Base-by-base conservation (phyloP, 1,140 invertebrate species). In the Marisa cornuarietis region DNA sequence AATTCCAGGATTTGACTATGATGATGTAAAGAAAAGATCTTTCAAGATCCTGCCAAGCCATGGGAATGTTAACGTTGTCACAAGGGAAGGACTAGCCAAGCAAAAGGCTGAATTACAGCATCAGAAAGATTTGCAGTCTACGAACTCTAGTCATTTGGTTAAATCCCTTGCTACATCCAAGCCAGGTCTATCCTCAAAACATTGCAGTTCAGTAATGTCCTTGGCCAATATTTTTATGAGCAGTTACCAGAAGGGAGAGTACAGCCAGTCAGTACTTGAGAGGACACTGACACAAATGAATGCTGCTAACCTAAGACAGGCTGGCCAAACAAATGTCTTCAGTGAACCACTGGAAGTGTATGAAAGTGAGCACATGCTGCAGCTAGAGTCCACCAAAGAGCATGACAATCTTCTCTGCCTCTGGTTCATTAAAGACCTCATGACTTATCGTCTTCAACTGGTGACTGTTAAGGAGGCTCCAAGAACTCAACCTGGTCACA, bases 1-100 rank as follows among this genome's bases (percentile, higher is more conserved):
- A 71, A 83, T 88, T 78, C 86, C 87, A 81, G 87, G 87, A 31
- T 88, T 87, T 76, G 86, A 88, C 77, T 88, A 87, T 83, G 87
- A 88, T 63, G 71, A 51, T 51, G 83, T 84, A 79, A 84, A 87
- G 79, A 85, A 85, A 68, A 84, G 83, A 66, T 86, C 87, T 81
- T 88, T 87, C 80, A 83, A 83, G 71, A 88, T 88, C 24, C 79
- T 85, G 20, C 83, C 86, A 0, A 83, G 77, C 26, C 82, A 80
- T 31, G 82, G 58, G 26, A 83, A 81, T 75, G 65, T 71, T 42
- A 82, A 74, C 76, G 80, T 81, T 58, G 71, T 87, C 16, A 88
- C 86, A 54, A 80, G 76, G 31, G 84, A 85, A 63, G 79, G 49
- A 18, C 83, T 87, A 18, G 62, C 73, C 51, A 83, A 75, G 42